Evolutionary conservation across 2,888 invertebrate genomes (phyloP), one percentile per base, ranked within the genome.

Genomic region (Cataglyphis altisquamis): DNA sequence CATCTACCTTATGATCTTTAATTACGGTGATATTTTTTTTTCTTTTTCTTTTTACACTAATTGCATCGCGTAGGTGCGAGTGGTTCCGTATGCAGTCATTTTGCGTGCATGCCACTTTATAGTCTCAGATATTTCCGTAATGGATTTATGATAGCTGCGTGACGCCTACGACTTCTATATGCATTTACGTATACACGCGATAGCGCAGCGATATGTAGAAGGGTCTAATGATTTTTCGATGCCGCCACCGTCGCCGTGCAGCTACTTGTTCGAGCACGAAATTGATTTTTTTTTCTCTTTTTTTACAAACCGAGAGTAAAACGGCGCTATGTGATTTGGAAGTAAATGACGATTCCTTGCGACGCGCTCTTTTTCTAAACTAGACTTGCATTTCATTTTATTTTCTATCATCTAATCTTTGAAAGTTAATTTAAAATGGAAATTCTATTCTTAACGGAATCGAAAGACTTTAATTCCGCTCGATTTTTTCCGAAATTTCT

Each of bases 81-180:
- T 39, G n/a, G 29, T 75, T 10, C 63, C 48, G 36, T 55, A 66
- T 66, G 55, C 66, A 48, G 67, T 52, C 36, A 66, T 64, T 73
- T 55, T 45, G 72, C 88, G 68, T 78, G 67, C 72, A 78, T 68
- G 80, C 63, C 81, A 62, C 83, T 85, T 87, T 87, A 83, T 83
- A 87, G 87, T 82, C 45, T 39, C 64, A 88, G 87, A 87, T 88
- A 83, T 85, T 85, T 83, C 82, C 87, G 75, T 87, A 88, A 87
- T 87, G 87, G 87, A 88, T 88, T 87, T 87, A 87, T 88, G 86
- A 87, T 87, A 86, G 88, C 83, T 57, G 74, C 88, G 68, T 62
- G 77, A 48, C 67, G 52, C 64, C 78, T 60, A 73, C 75, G 75
- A 64, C 66, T 77, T 66, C 21, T 55, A 55, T n/a, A 77, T 66